phyloP scores from a whole-genome alignment of 2,888 invertebrate species.

The Drosophila neonasuta region DNA sequence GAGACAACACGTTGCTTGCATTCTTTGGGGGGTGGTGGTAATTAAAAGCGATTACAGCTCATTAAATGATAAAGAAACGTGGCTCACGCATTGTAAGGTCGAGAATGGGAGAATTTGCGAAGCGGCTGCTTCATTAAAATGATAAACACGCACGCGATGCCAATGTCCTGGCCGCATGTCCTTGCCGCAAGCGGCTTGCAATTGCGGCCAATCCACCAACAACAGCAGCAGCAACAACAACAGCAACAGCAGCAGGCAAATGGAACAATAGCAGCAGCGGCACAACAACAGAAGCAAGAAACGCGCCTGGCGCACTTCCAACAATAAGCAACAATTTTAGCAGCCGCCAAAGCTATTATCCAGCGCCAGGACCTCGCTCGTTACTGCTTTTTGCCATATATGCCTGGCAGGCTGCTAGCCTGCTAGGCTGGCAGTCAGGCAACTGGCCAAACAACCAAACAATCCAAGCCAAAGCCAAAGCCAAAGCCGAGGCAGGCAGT shows the following conservation, averaged over 20 bases:
- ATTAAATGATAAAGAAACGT: constrained; percentile 67
- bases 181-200: constrained; percentile 71
- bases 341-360: constrained; percentile 66
- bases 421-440: constrained; percentile 23
- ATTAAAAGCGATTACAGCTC: constrained; percentile 67
- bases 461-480: constrained; percentile 8
- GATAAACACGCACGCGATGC: constrained; percentile 62
- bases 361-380: constrained; percentile 52
- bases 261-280: constrained; percentile 15
- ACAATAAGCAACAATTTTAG: constrained; percentile 66
- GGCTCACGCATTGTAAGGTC: constrained; percentile 49
- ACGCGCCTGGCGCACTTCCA: constrained; percentile 61
- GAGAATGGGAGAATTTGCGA: constrained; percentile 25
- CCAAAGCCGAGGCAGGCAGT: constrained; percentile 7
- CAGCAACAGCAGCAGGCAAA: constrained; percentile 37
- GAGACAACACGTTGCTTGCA: constrained; percentile 28
- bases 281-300: constrained; percentile 33
- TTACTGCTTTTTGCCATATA: constrained; percentile 41
- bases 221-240: constrained; percentile 44
- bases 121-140: constrained; percentile 60
- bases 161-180: constrained; percentile 52
- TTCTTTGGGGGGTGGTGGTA: constrained; percentile 33
- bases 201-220: constrained; percentile 59
- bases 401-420: constrained; percentile 33
- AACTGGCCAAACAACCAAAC: constrained; percentile 24